Evolutionary conservation across 2,113 vertebrate genomes (phyloP), one percentile per base, ranked within the genome.

Genomic region (Anoura caudifer): DNA sequence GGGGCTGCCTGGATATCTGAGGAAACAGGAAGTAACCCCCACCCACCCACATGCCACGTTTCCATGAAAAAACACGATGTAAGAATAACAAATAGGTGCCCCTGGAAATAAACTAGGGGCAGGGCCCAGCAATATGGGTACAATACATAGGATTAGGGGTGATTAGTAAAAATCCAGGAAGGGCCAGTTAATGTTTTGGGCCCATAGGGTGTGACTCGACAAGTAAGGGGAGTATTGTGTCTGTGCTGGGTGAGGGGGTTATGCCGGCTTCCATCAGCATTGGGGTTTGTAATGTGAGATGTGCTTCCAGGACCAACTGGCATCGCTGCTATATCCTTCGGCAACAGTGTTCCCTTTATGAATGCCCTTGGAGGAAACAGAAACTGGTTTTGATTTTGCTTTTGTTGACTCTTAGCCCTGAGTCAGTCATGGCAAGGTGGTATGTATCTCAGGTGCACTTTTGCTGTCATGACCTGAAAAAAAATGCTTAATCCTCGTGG

Each of bases 11-110:
- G 20, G 38, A 80, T 52, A 20, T 38, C 22, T 0, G 28, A 54
- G 69, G 52, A 73, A 81, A 47, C 73, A 90, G 77, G 73, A 93
- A 86, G 84, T 10, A 50, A 80, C 56, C 94, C 16, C 38, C 43
- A 52, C n/a, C 63, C 52, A 17, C 88, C 77, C 33, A 33, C 4
- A 2, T 77, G 81, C 81, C 59, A 2, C 3, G 16, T 92, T 94
- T 91, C 94, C 88, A 87, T 47, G 87, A 81, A 97, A 97, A 95
- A 97, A 75, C 76, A 69, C 0, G 3, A 41, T 83, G 85, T 76
- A 83, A 24, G 67, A 87, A 93, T 67, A 94, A 90, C 72, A 77
- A 81, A 88, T 54, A 95, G 72, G 15, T 59, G 33, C 50, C 54
- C 26, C 1, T 1, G 56, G 86, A 94, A 90, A 75, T 31, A 82